These are phyloP conservation scores for Diplosoma virens DNA, from an alignment of 23 tunicate genomes.

Conservation along the genomic window DNA sequence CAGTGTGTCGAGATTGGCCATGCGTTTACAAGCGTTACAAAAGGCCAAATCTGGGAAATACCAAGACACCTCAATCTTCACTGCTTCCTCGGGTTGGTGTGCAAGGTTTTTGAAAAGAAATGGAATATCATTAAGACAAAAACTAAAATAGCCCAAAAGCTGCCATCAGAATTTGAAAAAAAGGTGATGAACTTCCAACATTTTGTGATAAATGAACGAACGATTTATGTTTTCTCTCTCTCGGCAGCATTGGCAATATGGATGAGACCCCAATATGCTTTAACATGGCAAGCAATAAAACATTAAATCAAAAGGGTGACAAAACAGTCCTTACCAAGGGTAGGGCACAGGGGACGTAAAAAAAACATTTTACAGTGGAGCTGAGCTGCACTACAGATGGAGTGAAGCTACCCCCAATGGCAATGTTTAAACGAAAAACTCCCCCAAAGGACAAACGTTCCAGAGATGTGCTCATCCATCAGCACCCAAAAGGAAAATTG, in stretches of 20 bases:
- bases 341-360: slow-evolving; percentile 37
- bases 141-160: slow-evolving; percentile 27
- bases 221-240: slow-evolving; percentile 21
- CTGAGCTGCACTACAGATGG: slow-evolving; percentile 11
- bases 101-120: slow-evolving; percentile 33
- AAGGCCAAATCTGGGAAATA: slow-evolving; percentile 37
- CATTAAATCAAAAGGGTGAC: slow-evolving; percentile 15
- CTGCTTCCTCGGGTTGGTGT: slow-evolving; percentile 35
- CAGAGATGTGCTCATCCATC: too few relatives aligned
- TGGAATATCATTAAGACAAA: slow-evolving; percentile 32
- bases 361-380: slow-evolving; percentile 26
- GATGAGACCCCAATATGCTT: slow-evolving; percentile 43
- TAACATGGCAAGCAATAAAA: slow-evolving; percentile 38
- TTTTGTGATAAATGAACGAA: slow-evolving; percentile 13
- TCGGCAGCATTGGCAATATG: slow-evolving; percentile 27
- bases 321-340: slow-evolving; percentile 29
- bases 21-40: slow-evolving; percentile 31
- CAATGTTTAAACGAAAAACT: slow-evolving; percentile 15
- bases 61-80: slow-evolving; percentile 30
- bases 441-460: too few relatives aligned
- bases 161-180: slow-evolving; percentile 29
- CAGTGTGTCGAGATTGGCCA: slow-evolving; percentile 31
- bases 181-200: slow-evolving; percentile 35
- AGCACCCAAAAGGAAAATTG: too few relatives aligned
- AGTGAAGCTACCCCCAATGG: slow-evolving; percentile 14